Evolutionary conservation across 2,797 vertebrate species (phyloP), one percentile per base, ranked within the genome.

Genomic region (Gallirallus australis): DNA sequence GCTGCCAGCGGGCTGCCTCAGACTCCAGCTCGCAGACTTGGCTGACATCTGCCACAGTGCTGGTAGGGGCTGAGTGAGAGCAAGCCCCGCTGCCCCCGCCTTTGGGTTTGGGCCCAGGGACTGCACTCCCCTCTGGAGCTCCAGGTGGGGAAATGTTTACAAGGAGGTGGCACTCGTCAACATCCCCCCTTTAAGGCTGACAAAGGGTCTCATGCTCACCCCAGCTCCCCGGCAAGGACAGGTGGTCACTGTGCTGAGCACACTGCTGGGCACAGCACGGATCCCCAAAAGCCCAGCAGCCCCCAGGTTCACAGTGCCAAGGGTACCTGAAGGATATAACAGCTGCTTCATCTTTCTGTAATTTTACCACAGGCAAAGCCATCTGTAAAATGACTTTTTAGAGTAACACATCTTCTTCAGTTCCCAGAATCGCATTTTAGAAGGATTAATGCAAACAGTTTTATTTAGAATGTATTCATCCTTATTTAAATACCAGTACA

Each of bases 391-490:
- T 12, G 13, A 28, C 14, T 35, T 68, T 52, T 82, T 31, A 76
- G 56, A 77, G 35, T 30, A 52, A 52, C 21, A 11, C 14, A 28
- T 66, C 78, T 75, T 13, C 66, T 76, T 83, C 25, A 14, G 40
- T 71, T 92, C 89, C 95, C 68, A 39, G 30, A 70, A 27, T 1
- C 4, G 9, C 56, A 52, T 30, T 70, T 77, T 68, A 84, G 80
- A 93, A 89, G 24, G 48, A 86, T 70, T 96, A 95, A 96, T 57
- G 25, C 86, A 94, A 73, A 96, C n/a, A 17, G 89, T 94, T 84
- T 86, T 97, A 95, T 90, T 97, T 86, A 93, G 92, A 83, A 70
- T 81, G 91, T 96, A 94, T 97, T 97, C 31, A 72, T 83, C n/a
- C 28, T 94, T 91, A 48, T 68, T 96, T 93, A 95, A 95, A 78